Conservation (phyloP, 2,888 invertebrate genomes). For the Harpalus rufipes region DNA sequence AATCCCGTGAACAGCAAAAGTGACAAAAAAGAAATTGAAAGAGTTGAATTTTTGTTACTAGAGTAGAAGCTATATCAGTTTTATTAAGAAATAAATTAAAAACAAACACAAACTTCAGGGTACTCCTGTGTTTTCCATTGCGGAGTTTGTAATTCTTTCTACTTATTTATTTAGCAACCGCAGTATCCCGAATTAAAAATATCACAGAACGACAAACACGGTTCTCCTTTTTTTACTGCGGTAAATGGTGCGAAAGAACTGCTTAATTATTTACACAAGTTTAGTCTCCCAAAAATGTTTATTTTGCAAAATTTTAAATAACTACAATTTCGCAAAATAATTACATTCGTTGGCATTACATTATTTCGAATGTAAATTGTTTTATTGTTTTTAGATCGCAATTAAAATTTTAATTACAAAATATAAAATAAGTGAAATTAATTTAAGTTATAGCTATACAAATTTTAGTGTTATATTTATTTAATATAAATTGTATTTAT, state of each 20-base stretch:
- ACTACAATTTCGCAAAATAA: slow-evolving; percentile 3
- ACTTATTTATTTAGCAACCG: slow-evolving; percentile 10
- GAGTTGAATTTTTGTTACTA: not conserved
- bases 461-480: too few species aligned
- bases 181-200: slow-evolving; percentile 34
- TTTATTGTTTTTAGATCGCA: not conserved
- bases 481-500: too few species aligned
- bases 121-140: not conserved
- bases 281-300: slow-evolving; percentile 36
- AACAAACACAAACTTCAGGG: slow-evolving; percentile 18
- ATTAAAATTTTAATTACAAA: not conserved
- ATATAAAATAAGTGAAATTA: not conserved
- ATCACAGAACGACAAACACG: slow-evolving; percentile 19
- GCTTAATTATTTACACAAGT: slow-evolving; percentile 36
- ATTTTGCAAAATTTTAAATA: not conserved
- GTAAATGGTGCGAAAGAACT: slow-evolving; percentile 29
- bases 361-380: slow-evolving; percentile 4
- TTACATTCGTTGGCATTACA: slow-evolving; percentile 11
- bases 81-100: slow-evolving; percentile 15
- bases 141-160: slow-evolving; percentile 20
- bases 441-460: too few species aligned
- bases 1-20: not conserved
- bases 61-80: not conserved
- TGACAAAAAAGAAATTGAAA: not conserved
- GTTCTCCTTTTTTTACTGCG: slow-evolving; percentile 1